Evolutionary conservation across 2,113 vertebrate genomes (phyloP), one percentile per base, ranked within the genome.

Genomic region (Chloebia gouldiae): DNA sequence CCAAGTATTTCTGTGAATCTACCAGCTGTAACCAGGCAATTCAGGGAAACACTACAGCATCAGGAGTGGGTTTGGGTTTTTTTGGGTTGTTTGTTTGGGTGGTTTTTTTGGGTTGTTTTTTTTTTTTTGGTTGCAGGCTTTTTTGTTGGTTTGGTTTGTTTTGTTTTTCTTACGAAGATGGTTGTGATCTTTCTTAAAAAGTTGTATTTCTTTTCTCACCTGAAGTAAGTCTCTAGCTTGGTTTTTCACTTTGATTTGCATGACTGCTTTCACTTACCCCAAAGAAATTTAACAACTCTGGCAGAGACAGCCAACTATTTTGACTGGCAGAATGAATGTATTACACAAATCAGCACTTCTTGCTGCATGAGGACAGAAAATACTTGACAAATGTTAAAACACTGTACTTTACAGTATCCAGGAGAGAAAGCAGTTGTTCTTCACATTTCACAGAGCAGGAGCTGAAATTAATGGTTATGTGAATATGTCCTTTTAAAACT

Each of bases 11-110:
- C 30, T 83, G 59, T 69, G 59, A 56, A 22, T 59, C 33, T 84
- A 31, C 18, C 7, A 30, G 40, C 19, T 75, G 7, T 17, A 77
- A 51, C 7, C 9, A 51, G 54, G 44, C 9, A 77, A 73, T 65
- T 33, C 6, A 73, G 39, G 12, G n/a, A 22, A 35, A 77, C 0
- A 0, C 51, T 47, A 30, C 27, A 60, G 37, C 22, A 4, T 51
- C 15, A 40, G 42, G 44, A 81, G 16, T 10, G 30, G 7, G 18
- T 53, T 47, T 15, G 33, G 9, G 11, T 54, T 35, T 54, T 35
- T 20, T 16, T 39, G 39, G 39, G 39, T 39, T 9, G 8, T 60
- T 4, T n/a, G n/a, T 12, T 56, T 64, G 4, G 15, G 56, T 7
- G 31, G 3, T 2, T 33, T 21, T 57, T 61, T 39, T 40, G 17